Evolutionary conservation across 2,113 vertebrate genomes (phyloP).

Genomic region (Datnioides undecimradiatus): DNA sequence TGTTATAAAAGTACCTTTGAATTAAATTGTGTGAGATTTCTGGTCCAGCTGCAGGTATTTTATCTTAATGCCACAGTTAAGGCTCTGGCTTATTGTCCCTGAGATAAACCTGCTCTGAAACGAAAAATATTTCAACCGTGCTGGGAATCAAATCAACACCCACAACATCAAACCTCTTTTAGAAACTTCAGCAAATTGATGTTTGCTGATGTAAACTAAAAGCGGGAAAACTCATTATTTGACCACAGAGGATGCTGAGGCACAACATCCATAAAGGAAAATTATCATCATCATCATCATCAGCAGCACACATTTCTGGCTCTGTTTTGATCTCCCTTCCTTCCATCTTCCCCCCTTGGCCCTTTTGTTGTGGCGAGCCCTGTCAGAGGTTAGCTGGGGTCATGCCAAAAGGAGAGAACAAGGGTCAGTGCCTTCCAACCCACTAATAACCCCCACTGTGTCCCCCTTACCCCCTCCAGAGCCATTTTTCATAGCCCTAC

Average conservation of each 20-base stretch:
- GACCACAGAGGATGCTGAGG: slow-evolving; percentile 24
- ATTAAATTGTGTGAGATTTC: not conserved
- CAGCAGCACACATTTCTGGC: not conserved
- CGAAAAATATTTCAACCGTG: not conserved
- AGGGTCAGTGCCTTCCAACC: slow-evolving; percentile 47
- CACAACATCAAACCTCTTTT: not conserved
- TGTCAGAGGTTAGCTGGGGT: slow-evolving; percentile 58
- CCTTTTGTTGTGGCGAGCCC: slow-evolving; percentile 62
- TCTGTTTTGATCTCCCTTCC: slow-evolving; percentile 39
- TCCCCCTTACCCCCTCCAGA: not conserved
- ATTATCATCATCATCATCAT: slow-evolving; percentile 9
- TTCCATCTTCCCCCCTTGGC: slow-evolving; percentile 17
- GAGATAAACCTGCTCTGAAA: not conserved
- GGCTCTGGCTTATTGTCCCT: not conserved
- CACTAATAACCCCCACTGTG: slow-evolving; percentile 35
- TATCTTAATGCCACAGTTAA: not conserved
- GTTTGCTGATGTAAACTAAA: slow-evolving; percentile 14
- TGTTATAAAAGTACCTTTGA: not conserved
- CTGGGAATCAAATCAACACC: not conserved
- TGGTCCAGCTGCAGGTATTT: not conserved
- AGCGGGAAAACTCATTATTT: slow-evolving; percentile 18
- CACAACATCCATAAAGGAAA: not conserved
- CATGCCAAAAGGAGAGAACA: slow-evolving; percentile 18
- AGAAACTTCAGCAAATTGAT: slow-evolving; percentile 22
- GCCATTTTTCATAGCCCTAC: slow-evolving; percentile 45